These are phyloP conservation scores for Perizoma flavofasciatum DNA, from an alignment of 2,888 invertebrate species.

Conservation along the genomic window DNA sequence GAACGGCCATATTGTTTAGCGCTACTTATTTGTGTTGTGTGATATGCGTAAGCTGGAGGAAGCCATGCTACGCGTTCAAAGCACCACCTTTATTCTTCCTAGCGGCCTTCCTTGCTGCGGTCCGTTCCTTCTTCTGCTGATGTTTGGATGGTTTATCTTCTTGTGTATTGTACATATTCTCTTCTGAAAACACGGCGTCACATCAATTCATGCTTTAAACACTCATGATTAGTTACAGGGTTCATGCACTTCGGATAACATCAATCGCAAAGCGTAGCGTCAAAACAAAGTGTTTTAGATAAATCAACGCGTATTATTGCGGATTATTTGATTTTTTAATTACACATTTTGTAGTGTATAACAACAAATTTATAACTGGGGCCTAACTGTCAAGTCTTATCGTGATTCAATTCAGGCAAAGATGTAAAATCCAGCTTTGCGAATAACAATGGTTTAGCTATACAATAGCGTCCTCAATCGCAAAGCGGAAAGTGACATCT, in stretches of 20 bases:
- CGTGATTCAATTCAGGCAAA: too few species aligned
- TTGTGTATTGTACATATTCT: slow-evolving; percentile 74
- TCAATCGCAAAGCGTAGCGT: slow-evolving; percentile 8
- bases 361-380: too few species aligned
- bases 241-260: slow-evolving; percentile 6
- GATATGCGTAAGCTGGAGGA: slow-evolving; percentile 17
- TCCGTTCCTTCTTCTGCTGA: slow-evolving; percentile 86
- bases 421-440: too few species aligned
- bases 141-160: slow-evolving; percentile 85
- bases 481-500: too few species aligned
- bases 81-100: slow-evolving; percentile 77
- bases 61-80: slow-evolving; percentile 36
- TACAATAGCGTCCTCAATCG: too few species aligned
- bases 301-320: too few species aligned
- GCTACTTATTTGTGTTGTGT: too few species aligned
- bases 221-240: slow-evolving; percentile 31
- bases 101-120: slow-evolving; percentile 82
- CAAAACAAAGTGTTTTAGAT: background rate
- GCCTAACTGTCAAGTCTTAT: too few species aligned
- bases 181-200: slow-evolving; percentile 72
- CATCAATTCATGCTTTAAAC: slow-evolving; percentile 57
- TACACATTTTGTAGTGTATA: too few species aligned
- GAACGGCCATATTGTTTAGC: background rate
- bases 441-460: too few species aligned
- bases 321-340: too few species aligned